Percentiles rank a stretch among this genome's conserved stretches.
Conservation (phyloP, 2,113 vertebrate genomes). For the Coracopsis vasa region DNA sequence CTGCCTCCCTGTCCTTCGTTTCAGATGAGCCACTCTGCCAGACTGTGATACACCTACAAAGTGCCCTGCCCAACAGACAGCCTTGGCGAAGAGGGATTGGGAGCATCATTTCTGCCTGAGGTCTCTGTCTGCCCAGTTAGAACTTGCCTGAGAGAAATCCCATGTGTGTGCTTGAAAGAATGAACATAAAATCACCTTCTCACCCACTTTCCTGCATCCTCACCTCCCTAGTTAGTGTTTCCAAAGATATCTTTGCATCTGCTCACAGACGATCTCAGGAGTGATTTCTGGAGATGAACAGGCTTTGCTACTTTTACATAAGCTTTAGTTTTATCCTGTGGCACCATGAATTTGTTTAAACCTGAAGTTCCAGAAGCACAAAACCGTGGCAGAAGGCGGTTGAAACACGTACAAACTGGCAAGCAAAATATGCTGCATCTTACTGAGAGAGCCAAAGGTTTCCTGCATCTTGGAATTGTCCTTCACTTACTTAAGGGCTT, state of each 20-base stretch:
- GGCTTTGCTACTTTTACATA: constrained; percentile 12
- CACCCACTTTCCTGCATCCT: neutral
- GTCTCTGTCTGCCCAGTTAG: neutral
- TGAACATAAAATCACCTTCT: neutral
- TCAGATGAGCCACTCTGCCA: neutral
- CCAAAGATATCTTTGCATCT: constrained; percentile 36
- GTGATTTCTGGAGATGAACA: neutral
- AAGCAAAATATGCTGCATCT: neutral
- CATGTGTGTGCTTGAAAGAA: neutral
- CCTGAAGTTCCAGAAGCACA: neutral
- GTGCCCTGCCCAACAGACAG: neutral
- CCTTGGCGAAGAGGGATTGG: neutral
- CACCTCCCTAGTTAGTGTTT: neutral
- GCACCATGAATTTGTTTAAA: constrained; percentile 46
- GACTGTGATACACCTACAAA: neutral
- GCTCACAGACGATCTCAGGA: neutral
- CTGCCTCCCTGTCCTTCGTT: neutral
- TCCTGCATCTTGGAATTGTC: neutral
- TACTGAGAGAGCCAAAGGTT: neutral
- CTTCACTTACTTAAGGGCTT: neutral
- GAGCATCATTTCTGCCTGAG: neutral
- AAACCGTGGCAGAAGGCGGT: neutral
- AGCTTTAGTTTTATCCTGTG: constrained; percentile 5
- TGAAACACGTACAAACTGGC: constrained; percentile 9
- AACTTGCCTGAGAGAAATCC: neutral